phyloP scores from a whole-genome alignment of 2,113 vertebrate species.

The Austrofundulus limnaeus region DNA sequence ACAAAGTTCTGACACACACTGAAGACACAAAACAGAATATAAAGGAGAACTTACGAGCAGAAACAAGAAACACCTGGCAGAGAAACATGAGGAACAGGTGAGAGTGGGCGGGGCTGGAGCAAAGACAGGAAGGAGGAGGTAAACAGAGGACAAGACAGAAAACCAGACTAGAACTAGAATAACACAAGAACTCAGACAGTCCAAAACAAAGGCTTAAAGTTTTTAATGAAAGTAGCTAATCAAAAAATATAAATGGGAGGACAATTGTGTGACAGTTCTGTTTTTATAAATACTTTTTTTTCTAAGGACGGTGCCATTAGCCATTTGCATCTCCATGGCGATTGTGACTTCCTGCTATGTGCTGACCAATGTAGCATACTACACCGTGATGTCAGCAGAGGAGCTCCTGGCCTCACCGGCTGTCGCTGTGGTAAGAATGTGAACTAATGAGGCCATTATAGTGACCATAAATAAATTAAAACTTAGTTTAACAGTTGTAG shows the following conservation, averaged over 20 bases:
- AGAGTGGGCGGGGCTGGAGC: too few species aligned
- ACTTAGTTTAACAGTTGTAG: not conserved
- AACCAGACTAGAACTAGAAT: too few species aligned
- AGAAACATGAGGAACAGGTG: too few species aligned
- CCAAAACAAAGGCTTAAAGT: too few species aligned
- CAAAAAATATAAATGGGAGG: not conserved
- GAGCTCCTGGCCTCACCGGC: slow-evolving; percentile 88
- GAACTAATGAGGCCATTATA: not conserved
- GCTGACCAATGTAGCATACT: slow-evolving; percentile 94
- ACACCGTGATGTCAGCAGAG: slow-evolving; percentile 88
- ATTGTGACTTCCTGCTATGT: slow-evolving; percentile 91
- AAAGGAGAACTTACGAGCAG: too few species aligned
- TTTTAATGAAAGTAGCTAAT: not conserved
- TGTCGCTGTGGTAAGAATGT: slow-evolving; percentile 90
- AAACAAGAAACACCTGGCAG: too few species aligned
- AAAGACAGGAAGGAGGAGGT: too few species aligned
- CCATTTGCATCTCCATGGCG: slow-evolving; percentile 95
- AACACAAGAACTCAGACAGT: too few species aligned
- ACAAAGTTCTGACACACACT: too few species aligned
- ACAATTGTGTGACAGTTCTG: not conserved
- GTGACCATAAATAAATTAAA: not conserved
- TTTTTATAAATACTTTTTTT: slow-evolving; percentile 1
- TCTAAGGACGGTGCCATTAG: slow-evolving; percentile 91
- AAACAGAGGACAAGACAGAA: too few species aligned
- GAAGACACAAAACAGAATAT: too few species aligned